Conservation (phyloP, 2,888 invertebrate species). For the Eristalinus aeneus region DNA sequence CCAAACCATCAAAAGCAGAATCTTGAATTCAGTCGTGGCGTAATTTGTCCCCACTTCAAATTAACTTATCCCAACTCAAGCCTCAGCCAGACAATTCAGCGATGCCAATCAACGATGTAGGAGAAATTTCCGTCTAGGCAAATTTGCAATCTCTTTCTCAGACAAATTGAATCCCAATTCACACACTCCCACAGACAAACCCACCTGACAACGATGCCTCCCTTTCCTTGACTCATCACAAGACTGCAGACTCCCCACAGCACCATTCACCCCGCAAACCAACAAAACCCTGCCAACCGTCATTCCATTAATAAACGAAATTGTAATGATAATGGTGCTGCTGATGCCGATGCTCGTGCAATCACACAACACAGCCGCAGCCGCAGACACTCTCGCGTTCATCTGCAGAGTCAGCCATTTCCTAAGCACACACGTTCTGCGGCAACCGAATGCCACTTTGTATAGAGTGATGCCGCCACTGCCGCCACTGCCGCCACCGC, state of each 20-base stretch:
- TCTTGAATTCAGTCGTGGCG: too few relatives aligned
- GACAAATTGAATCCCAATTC: too few relatives aligned
- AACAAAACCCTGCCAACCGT: not conserved
- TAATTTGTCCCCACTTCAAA: too few relatives aligned
- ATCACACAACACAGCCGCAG: not conserved
- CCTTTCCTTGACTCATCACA: slow-evolving; percentile 4
- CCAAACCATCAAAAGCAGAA: too few relatives aligned
- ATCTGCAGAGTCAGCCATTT: not conserved
- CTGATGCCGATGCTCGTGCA: slow-evolving; percentile 18
- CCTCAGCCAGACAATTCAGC: too few relatives aligned
- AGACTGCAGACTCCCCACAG: not conserved
- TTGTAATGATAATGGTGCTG: slow-evolving; percentile 38
- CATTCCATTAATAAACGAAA: slow-evolving; percentile 40
- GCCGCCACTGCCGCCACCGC: not conserved
- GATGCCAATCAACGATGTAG: too few relatives aligned
- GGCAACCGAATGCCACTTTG: not conserved
- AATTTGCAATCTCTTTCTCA: too few relatives aligned
- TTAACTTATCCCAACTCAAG: too few relatives aligned
- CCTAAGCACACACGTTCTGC: not conserved
- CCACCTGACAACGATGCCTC: slow-evolving; percentile 15
- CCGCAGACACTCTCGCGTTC: not conserved
- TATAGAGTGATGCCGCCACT: not conserved
- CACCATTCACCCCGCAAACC: not conserved
- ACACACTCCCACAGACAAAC: too few relatives aligned
- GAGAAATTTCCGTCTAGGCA: too few relatives aligned